Base-by-base conservation (phyloP, 2,888 invertebrate species). In the Heliconius sara region DNA sequence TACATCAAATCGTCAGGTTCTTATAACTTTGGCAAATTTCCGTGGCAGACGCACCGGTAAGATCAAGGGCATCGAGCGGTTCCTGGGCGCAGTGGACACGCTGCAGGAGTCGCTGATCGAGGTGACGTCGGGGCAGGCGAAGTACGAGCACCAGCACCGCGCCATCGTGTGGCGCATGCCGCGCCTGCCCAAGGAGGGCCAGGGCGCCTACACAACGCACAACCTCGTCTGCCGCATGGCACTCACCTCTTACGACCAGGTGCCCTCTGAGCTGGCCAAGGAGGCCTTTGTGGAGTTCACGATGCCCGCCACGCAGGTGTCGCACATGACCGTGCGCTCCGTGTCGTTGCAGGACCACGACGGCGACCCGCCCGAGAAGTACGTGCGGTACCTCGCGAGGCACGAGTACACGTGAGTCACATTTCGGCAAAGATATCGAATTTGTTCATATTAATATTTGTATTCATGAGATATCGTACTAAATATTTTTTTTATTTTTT, bases 141-240 rank as follows among this genome's bases (percentile, higher is more conserved):
- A 99, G 95, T 99, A 99, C 93, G 99, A 99, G 93, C 99, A 99
- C 95, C 98, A 99, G 89, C 99, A 99, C 95, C 96, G 98, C 84
- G 97, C 99, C 80, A 98, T 99, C 86, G 99, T 99, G 52, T 99
- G 99, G 99, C 96, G 99, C 86, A 99, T 99, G 96, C 98, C 99
- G 13, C 96, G 99, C 77, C 96, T 99, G 87, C 99, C 99, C 78
- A 99, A 99, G 93, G 99, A 99, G 94, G 99, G 99, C 84, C 99
- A 99, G 96, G 99, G 99, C 78, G 99, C 99, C 34, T 99, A 99
- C 94, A 99, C 99, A 83, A 99, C 98, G 30, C 99, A 99, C 95
- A 97, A 99, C 91, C 96, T 99, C 95, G 98, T 98, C 83, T 98
- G 99, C 89, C 97, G 98, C 82, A 97, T 99, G 96, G 98, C 98